Evolutionary conservation across 2,888 invertebrate genomes (phyloP).

Genomic region (Lithophane semibrunnea): DNA sequence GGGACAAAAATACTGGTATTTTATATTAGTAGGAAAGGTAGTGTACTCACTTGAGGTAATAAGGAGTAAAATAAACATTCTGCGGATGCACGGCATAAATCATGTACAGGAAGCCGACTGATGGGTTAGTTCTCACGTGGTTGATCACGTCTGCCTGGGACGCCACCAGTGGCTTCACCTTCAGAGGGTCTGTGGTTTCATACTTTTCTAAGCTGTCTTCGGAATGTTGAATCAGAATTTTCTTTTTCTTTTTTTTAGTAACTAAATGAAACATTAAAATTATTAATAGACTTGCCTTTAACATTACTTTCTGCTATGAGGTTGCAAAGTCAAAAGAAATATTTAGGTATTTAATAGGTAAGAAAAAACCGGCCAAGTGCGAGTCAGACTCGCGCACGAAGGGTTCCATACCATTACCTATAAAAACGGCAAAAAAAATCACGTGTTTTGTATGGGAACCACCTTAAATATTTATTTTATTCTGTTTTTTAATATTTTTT

Average conservation of each 20-base stretch:
- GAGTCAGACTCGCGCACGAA: neutral
- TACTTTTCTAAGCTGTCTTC: slow-evolving; percentile 53
- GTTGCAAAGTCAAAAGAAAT: neutral
- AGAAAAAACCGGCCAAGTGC: neutral
- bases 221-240: slow-evolving; percentile 73
- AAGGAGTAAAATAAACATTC: slow-evolving; percentile 94
- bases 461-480: no score
- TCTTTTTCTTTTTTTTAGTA: slow-evolving; percentile 77
- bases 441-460: no score
- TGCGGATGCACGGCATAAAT: slow-evolving; percentile 93
- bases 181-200: slow-evolving; percentile 79
- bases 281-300: neutral
- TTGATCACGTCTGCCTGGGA: slow-evolving; percentile 86
- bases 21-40: neutral
- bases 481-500: no score
- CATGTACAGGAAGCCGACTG: slow-evolving; percentile 94
- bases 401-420: no score
- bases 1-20: neutral
- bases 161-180: slow-evolving; percentile 84
- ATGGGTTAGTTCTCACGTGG: slow-evolving; percentile 89
- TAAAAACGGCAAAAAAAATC: no score
- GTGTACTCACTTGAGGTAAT: slow-evolving; percentile 92
- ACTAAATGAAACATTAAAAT: slow-evolving; percentile 19
- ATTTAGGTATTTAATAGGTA: neutral
- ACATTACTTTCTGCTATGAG: no score